Conservation (phyloP, 1,140 invertebrate species). For the Drosophila tristis region DNA sequence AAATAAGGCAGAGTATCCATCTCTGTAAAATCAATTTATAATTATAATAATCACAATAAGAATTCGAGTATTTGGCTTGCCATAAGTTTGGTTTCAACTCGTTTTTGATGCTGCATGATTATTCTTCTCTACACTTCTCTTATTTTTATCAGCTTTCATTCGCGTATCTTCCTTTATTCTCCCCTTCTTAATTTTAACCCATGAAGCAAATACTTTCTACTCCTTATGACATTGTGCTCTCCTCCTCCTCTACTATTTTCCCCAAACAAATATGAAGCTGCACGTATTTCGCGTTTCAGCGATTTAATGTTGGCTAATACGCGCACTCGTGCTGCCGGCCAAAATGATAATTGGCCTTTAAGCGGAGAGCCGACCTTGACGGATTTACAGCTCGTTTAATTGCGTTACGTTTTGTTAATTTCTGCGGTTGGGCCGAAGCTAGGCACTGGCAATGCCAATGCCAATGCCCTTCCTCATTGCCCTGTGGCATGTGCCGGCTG, state of each 20-base stretch:
- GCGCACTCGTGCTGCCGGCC: conserved; percentile 3
- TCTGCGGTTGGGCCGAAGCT: conserved; percentile 22
- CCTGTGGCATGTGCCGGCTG: background rate
- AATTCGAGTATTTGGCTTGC: too few relatives aligned
- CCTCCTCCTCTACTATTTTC: too few relatives aligned
- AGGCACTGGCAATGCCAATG: background rate
- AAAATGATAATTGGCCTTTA: conserved; percentile 53
- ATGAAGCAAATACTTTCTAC: background rate
- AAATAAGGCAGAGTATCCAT: too few relatives aligned
- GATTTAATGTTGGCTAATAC: conserved; percentile 41
- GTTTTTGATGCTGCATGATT: too few relatives aligned
- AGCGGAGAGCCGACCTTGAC: conserved; percentile 56
- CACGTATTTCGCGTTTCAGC: conserved; percentile 18
- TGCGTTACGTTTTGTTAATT: conserved; percentile 73
- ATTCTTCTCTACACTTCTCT: too few relatives aligned
- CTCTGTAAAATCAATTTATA: too few relatives aligned
- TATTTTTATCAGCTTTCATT: too few relatives aligned
- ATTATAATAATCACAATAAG: too few relatives aligned
- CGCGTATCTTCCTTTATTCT: background rate
- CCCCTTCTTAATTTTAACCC: too few relatives aligned
- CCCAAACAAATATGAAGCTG: background rate
- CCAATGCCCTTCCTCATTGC: conserved; percentile 50
- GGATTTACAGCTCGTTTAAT: conserved; percentile 58
- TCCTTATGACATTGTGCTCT: too few relatives aligned
- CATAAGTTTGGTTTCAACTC: too few relatives aligned